phyloP scores from a whole-genome alignment of 2,888 invertebrate species.

The Ormyrus labotus region DNA sequence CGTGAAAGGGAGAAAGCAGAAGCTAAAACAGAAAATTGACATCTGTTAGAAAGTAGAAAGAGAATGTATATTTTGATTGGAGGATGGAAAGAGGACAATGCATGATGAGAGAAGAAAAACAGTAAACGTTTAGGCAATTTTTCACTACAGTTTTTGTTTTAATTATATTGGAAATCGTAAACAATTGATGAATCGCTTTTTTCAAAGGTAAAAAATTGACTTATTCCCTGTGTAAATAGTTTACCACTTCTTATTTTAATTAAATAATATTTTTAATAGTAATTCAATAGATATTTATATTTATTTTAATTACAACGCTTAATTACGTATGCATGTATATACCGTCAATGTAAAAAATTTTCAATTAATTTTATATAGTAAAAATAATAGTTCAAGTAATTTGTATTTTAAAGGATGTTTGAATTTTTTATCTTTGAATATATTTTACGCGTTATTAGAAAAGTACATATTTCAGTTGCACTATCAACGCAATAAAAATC shows the following conservation, averaged over 20 bases:
- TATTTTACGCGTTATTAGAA: too few species aligned
- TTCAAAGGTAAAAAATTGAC: not conserved
- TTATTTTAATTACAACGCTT: not conserved
- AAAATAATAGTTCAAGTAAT: not conserved
- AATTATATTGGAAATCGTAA: not conserved
- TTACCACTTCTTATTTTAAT: not conserved
- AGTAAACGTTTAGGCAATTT: conserved; percentile 3
- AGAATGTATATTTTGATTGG: conserved; percentile 52
- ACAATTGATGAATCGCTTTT: not conserved
- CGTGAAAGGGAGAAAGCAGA: too few species aligned
- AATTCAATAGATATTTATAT: not conserved
- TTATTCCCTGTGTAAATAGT: not conserved
- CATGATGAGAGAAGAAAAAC: conserved; percentile 15
- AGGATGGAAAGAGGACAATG: conserved; percentile 28
- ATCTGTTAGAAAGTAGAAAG: not conserved
- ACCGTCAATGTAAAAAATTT: too few species aligned
- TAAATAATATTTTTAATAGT: too few species aligned
- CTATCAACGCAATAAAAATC: not conserved
- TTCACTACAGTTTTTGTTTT: not conserved
- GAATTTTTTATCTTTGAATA: conserved; percentile 8
- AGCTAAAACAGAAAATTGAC: conserved; percentile 47
- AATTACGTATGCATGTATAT: too few species aligned
- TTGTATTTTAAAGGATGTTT: not conserved
- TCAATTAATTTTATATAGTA: too few species aligned
- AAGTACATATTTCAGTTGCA: not conserved